Base-by-base conservation (phyloP, 1,140 invertebrate genomes). In the Argopecten irradians region DNA sequence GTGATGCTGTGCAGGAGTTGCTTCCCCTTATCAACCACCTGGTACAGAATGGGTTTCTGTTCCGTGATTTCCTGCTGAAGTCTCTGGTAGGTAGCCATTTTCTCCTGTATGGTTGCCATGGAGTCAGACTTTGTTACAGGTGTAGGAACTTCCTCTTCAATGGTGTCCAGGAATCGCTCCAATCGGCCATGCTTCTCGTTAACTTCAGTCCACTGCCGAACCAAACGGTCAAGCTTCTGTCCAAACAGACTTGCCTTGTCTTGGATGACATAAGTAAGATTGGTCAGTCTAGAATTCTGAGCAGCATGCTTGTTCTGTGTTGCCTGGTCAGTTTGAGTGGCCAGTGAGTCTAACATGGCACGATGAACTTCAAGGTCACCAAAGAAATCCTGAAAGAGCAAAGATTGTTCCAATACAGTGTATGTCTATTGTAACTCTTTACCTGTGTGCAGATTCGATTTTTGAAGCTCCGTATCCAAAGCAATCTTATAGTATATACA, bases 211-310 rank as follows among this genome's bases (percentile, higher is more conserved):
- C 95, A 95, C 88, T 94, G 92, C 55, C 90, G 84, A 39, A 91
- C 91, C 39, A 94, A 90, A 33, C 93, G 89, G 33, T 94, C 93
- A 83, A 95, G 89, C 86, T 93, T 90, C 71, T 95, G 94, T 19
- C 93, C 95, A 89, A 93, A 93, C 71, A 93, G 89, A 87, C 92
- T 93, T 28, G 95, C 95, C 46, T 94, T 91, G 88, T 95, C 95
- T 34, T 94, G 92, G 8, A 95, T 89, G 22, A 94, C 92, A 43
- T 93, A 90, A 0, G 94, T 94, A 34, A 91, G 92, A 85, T 92
- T 93, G 87, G 87, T 93, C 13, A 95, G 93, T 32, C 92, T 86
- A 1, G 93, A 90, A 87, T 95, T 94, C 82, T 93, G 88, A 16
- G 88, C 83, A 82, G 90, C 82, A 88, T 93, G 92, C 39, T 90